Evolutionary conservation across 2,888 invertebrate genomes (phyloP).

Genomic region (Lomographa bimaculata): DNA sequence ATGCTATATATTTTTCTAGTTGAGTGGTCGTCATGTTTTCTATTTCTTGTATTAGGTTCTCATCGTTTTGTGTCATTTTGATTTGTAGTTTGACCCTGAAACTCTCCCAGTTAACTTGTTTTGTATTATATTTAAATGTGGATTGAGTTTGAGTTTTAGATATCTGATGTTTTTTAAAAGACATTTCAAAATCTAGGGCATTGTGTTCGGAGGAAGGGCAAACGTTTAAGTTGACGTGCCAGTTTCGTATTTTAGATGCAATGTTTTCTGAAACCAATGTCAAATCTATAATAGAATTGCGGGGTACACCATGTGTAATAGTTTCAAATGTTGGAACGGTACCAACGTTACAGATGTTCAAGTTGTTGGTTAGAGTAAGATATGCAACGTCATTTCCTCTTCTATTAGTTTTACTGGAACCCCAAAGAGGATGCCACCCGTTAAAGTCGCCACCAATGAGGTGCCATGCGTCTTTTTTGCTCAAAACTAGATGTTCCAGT

Average conservation of each 20-base stretch:
- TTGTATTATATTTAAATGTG: background rate
- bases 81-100: no score
- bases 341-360: background rate
- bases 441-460: background rate
- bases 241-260: slow-evolving; percentile 5
- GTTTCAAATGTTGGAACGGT: background rate
- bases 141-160: background rate
- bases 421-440: background rate
- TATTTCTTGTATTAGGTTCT: background rate
- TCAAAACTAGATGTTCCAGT: background rate
- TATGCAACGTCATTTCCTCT: background rate
- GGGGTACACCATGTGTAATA: background rate
- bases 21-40: no score
- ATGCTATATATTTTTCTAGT: no score
- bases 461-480: background rate
- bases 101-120: slow-evolving; percentile 2
- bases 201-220: slow-evolving; percentile 23
- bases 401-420: background rate
- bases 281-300: background rate
- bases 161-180: background rate
- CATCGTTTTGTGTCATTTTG: background rate
- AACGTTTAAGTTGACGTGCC: slow-evolving; percentile 15
- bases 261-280: background rate
- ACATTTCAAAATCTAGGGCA: slow-evolving; percentile 12
- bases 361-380: background rate